Conservation (phyloP, 2,113 vertebrate genomes). For the Tupaia chinensis region DNA sequence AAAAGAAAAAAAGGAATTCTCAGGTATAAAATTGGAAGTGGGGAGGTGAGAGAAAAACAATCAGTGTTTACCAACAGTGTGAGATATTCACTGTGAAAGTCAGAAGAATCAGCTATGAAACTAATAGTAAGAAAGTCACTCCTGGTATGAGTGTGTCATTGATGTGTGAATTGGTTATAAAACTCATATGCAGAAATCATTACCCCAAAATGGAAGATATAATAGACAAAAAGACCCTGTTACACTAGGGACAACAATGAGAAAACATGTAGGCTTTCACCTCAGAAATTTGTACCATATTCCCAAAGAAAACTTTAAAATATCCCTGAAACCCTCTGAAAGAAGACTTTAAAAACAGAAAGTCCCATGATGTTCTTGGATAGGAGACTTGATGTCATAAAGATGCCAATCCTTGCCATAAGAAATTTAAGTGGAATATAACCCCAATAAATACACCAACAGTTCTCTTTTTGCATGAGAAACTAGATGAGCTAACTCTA, state of each 20-base stretch:
- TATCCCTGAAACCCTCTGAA: not conserved
- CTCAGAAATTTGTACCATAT: too few relatives aligned
- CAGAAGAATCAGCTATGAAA: not conserved
- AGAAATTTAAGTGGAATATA: not conserved
- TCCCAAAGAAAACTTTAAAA: too few relatives aligned
- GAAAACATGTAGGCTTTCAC: not conserved
- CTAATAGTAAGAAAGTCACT: not conserved
- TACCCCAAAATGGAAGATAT: not conserved
- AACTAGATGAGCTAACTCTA: not conserved
- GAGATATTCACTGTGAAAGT: not conserved
- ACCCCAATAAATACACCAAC: not conserved
- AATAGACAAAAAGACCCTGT: not conserved
- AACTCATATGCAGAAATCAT: not conserved
- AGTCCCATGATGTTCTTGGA: not conserved
- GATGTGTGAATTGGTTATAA: too few relatives aligned
- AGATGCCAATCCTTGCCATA: too few relatives aligned
- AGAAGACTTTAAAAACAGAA: not conserved
- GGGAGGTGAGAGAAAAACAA: not conserved
- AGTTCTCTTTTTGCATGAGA: not conserved
- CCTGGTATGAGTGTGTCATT: too few relatives aligned
- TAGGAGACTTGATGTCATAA: not conserved
- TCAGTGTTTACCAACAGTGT: accelerated
- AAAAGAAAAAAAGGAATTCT: not conserved
- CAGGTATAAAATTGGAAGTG: not conserved
- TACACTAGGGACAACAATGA: not conserved